Base-by-base conservation (phyloP, 92 coral and sea anemone genomes). In the Chrysogorgia sp. region DNA sequence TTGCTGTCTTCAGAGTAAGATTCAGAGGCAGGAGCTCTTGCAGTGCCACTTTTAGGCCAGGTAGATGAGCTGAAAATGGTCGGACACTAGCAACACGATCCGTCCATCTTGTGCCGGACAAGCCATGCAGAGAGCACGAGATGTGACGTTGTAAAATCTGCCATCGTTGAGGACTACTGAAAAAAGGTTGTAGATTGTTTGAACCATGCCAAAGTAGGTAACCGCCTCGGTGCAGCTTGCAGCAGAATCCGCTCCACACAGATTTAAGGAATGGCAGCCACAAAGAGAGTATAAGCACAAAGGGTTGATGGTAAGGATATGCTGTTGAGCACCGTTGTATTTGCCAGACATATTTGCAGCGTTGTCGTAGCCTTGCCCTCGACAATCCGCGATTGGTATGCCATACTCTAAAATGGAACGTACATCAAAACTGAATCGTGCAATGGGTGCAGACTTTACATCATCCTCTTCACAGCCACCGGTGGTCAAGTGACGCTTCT, bases 301-400 rank as follows among this genome's bases (percentile, higher is more conserved):
- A 56, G 67, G 35, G 28, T 61, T 61, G 28, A 24, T 28, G n/a
- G 22, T 34, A 32, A 61, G 13, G 33, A 60, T 60, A 13, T 29
- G 34, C 26, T 29, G 34, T 28, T 60, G 66, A 28, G 66, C 34
- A 24, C 66, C 66, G 32, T 33, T 63, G 69, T 63, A 63, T 31
- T 30, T 34, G 12, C 69, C 69, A 63, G 69, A 37, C 69, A 63
- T 63, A 31, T 63, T 63, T 29, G 69, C 69, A 29, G 41, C 40
- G 21, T 63, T 63, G 69, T 63, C 69, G 32, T 63, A 63, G 8
- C 69, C 69, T 63, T 63, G 69, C 20, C 69, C 33, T 29, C 69
- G 33, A 24, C 69, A 63, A 23, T 26, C 37, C 13, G 33, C 37
- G 19, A 63, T 28, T 12, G 33, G 41, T 7, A 63, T 63, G 8